These are phyloP conservation scores for Diceros bicornis DNA, from an alignment of 2,797 vertebrate genomes.

Conservation along the genomic window DNA sequence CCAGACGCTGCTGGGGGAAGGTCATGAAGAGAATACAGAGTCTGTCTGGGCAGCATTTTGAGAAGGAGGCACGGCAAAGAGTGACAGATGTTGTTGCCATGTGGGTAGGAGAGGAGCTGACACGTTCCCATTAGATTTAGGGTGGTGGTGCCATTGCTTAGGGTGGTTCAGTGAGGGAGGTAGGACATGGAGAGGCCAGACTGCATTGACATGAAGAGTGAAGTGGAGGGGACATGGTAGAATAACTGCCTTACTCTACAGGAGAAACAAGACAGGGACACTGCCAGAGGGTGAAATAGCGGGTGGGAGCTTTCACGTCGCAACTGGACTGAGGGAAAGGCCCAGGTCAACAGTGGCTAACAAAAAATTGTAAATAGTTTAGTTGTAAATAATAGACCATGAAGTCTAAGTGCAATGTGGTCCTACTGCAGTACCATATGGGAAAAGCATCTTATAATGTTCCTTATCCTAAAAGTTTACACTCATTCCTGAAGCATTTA, in stretches of 20 bases:
- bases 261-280: neutral
- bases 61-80: too few relatives aligned
- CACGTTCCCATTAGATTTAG: neutral
- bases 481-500: neutral
- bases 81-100: too few relatives aligned
- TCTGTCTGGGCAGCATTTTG: neutral
- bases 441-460: neutral
- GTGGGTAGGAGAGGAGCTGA: neutral
- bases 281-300: neutral
- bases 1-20: neutral
- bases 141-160: too few relatives aligned
- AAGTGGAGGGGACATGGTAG: too few relatives aligned
- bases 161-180: too few relatives aligned
- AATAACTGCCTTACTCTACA: neutral
- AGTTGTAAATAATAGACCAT: neutral
- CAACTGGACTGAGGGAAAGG: neutral
- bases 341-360: neutral
- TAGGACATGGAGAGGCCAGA: neutral
- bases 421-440: neutral
- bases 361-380: neutral
- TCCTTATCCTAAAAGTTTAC: neutral
- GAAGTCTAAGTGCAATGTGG: neutral
- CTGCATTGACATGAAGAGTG: neutral
- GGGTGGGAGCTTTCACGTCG: too few relatives aligned
- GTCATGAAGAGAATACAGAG: too few relatives aligned